These are phyloP conservation scores for Anser brachyrhynchus DNA, from an alignment of 2,113 vertebrate species.

Conservation along the genomic window DNA sequence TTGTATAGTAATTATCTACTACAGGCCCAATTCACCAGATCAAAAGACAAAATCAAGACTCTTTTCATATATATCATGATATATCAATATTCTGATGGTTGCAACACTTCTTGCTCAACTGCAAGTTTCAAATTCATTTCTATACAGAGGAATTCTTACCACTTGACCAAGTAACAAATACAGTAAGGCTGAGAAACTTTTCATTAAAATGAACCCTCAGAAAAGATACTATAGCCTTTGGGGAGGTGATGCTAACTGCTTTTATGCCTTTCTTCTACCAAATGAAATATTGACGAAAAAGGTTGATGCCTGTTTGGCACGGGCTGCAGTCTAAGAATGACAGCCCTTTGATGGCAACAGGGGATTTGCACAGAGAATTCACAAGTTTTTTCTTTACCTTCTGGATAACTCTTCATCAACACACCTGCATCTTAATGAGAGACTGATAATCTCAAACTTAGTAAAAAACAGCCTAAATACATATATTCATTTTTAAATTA, in stretches of 20 bases:
- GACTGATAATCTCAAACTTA: background rate
- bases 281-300: background rate
- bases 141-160: background rate
- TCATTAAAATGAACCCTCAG: background rate
- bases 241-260: background rate
- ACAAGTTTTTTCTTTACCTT: background rate
- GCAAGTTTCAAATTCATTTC: background rate
- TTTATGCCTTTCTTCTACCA: background rate
- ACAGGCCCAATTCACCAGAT: background rate
- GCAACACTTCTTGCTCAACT: background rate
- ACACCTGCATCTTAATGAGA: background rate
- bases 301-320: background rate
- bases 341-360: background rate
- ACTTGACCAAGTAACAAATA: background rate
- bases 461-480: background rate
- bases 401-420: background rate
- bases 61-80: background rate
- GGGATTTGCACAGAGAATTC: background rate
- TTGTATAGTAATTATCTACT: background rate
- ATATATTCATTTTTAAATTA: background rate
- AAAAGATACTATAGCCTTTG: background rate
- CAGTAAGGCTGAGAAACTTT: background rate
- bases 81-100: background rate
- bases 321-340: background rate
- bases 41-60: background rate